Evolutionary conservation across 2,113 vertebrate species (phyloP).

Genomic region (Lamprologus tigripictilis): DNA sequence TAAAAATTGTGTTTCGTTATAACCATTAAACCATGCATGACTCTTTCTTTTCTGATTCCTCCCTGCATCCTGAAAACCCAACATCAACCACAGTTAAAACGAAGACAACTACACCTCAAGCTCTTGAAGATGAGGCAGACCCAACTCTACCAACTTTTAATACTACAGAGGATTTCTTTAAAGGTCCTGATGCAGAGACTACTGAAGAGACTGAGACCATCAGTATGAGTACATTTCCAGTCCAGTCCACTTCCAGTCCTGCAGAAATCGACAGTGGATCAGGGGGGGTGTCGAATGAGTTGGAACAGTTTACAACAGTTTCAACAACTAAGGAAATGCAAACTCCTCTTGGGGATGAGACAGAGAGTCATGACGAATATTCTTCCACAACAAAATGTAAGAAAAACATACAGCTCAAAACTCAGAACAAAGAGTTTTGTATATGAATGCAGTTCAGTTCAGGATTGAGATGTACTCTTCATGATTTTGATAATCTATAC

Average conservation of each 20-base stretch:
- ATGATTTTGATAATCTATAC: neutral
- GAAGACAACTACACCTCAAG: neutral
- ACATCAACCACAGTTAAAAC: neutral
- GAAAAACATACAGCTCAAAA: neutral
- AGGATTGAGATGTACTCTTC: neutral
- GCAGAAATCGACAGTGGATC: neutral
- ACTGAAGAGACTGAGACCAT: neutral
- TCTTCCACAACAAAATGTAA: neutral
- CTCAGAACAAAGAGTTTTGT: neutral
- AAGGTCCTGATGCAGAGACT: fast-evolving
- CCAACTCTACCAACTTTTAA: fast-evolving
- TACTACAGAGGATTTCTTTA: fast-evolving
- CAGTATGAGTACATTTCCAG: neutral
- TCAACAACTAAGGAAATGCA: neutral
- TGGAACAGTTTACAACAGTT: neutral
- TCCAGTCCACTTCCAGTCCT: neutral
- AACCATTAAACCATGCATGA: neutral
- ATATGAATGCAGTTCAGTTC: neutral
- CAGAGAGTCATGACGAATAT: fast-evolving
- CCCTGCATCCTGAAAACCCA: neutral
- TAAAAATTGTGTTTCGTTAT: neutral
- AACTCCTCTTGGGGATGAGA: fast-evolving
- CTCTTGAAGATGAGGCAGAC: fast-evolving
- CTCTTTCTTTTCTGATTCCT: neutral
- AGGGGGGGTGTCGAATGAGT: neutral